These are phyloP conservation scores for Pseudochromis fuscus DNA, from an alignment of 2,797 vertebrate genomes.

Conservation along the genomic window DNA sequence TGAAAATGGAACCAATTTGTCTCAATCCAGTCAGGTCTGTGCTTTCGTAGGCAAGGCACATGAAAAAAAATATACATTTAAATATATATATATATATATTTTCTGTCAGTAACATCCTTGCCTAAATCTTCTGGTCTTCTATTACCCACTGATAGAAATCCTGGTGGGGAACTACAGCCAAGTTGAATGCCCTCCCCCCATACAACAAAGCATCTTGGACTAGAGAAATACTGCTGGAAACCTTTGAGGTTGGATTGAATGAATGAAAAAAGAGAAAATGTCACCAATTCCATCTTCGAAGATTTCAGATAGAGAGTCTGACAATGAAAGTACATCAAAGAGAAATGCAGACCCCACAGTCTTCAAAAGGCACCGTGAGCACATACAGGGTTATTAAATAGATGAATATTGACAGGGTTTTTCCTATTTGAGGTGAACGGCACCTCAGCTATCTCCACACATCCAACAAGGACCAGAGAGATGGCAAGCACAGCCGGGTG, in stretches of 20 bases:
- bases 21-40: slow-evolving; percentile 39
- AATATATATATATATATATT: slow-evolving; percentile 39
- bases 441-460: slow-evolving; percentile 75
- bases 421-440: slow-evolving; percentile 77
- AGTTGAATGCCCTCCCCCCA: slow-evolving; percentile 64
- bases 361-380: slow-evolving; percentile 83
- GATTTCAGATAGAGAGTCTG: slow-evolving; percentile 84
- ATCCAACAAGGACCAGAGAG: slow-evolving; percentile 75
- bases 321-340: slow-evolving; percentile 86
- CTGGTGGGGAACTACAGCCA: slow-evolving; percentile 68
- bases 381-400: slow-evolving; percentile 85
- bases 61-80: background rate
- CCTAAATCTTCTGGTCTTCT: slow-evolving; percentile 71
- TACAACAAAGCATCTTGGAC: slow-evolving; percentile 81
- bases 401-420: slow-evolving; percentile 85
- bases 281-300: slow-evolving; percentile 83
- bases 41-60: slow-evolving; percentile 29
- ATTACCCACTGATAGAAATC: slow-evolving; percentile 76
- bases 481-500: slow-evolving; percentile 59
- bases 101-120: slow-evolving; percentile 57
- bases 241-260: slow-evolving; percentile 86
- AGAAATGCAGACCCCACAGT: slow-evolving; percentile 81
- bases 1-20: slow-evolving; percentile 43
- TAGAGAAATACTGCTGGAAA: slow-evolving; percentile 76
- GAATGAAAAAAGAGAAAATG: slow-evolving; percentile 84